Conservation (phyloP, 2,113 vertebrate genomes). For the Crotalus tigris region DNA sequence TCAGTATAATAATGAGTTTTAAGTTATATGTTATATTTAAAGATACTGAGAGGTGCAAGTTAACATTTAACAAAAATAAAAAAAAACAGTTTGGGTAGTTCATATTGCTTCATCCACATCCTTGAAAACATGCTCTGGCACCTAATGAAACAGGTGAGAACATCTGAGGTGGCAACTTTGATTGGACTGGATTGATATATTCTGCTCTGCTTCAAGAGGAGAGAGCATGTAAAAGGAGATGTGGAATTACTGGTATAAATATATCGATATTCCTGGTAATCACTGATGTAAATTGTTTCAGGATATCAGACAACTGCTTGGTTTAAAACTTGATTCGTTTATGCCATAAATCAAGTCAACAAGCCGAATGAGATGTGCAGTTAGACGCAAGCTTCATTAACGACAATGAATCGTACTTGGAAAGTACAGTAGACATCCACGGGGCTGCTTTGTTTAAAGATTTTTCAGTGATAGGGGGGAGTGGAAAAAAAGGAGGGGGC, state of each 20-base stretch:
- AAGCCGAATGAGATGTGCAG: not conserved
- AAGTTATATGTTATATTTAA: not conserved
- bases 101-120: not conserved
- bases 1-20: not conserved
- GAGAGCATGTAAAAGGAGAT: not conserved
- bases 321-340: not conserved
- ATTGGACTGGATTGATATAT: not conserved
- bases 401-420: not conserved
- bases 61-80: not conserved
- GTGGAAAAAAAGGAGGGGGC: not conserved
- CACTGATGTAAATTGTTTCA: not conserved
- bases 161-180: not conserved
- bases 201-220: not conserved
- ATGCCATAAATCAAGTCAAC: not conserved
- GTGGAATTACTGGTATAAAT: not conserved
- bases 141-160: not conserved
- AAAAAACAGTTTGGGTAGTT: not conserved
- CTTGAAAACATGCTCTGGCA: not conserved
- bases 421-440: not conserved
- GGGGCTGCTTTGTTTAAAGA: not conserved
- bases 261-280: not conserved
- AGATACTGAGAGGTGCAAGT: not conserved
- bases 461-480: not conserved
- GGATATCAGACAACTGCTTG: not conserved
- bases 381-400: not conserved